Conservation (phyloP, 2,113 vertebrate species). For the Chiloscyllium plagiosum region DNA sequence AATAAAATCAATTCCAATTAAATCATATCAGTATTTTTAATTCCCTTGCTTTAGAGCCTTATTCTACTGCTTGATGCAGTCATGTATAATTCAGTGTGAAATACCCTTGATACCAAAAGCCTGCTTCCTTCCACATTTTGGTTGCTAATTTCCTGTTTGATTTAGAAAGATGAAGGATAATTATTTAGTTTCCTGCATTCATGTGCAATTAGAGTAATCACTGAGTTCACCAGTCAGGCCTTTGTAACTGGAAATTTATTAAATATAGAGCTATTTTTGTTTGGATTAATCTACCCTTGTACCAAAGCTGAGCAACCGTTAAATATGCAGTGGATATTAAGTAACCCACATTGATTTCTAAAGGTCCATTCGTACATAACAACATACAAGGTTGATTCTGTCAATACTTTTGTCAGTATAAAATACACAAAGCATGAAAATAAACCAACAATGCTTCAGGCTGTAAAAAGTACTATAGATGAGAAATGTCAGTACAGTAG, state of each 20-base stretch:
- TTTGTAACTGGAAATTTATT: not conserved
- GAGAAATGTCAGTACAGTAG: not conserved
- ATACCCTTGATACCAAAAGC: not conserved
- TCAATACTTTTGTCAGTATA: not conserved
- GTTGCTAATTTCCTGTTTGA: not conserved
- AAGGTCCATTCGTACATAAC: not conserved
- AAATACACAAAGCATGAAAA: not conserved
- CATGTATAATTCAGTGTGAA: not conserved
- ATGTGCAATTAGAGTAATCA: not conserved
- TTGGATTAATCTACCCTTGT: not conserved
- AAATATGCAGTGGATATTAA: conserved; percentile 27
- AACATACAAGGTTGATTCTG: not conserved
- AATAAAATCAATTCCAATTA: not conserved
- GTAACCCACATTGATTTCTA: conserved; percentile 7
- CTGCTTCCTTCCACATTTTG: not conserved
- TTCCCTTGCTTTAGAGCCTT: not conserved
- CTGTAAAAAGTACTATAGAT: not conserved
- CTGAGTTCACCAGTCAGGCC: not conserved
- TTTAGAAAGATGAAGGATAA: not conserved
- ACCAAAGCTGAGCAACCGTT: not conserved
- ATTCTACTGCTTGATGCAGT: not conserved
- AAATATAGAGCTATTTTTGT: not conserved
- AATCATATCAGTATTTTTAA: not conserved
- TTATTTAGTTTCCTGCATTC: not conserved
- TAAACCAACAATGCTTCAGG: not conserved